Conservation (phyloP, 2,113 vertebrate genomes). For the Scomber scombrus region DNA sequence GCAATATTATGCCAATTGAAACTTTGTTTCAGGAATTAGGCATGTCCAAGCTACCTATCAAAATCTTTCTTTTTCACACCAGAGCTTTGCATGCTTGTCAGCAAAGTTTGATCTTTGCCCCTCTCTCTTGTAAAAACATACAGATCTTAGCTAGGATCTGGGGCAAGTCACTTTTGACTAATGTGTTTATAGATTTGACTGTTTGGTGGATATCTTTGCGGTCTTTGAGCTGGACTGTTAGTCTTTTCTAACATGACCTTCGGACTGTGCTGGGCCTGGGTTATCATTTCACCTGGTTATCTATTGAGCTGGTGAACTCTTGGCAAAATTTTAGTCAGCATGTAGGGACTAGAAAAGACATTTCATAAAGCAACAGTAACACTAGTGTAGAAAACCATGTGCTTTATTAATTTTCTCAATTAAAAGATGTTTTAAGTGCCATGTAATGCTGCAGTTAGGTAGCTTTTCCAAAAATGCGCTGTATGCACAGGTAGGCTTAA, state of each 20-base stretch:
- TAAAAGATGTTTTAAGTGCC: background rate
- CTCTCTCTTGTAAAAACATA: conserved; percentile 17
- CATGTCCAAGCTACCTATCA: conserved; percentile 42
- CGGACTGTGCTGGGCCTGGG: background rate
- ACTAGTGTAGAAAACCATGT: conserved; percentile 7
- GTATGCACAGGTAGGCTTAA: conserved; percentile 13
- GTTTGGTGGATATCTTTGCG: conserved; percentile 20
- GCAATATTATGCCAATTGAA: conserved; percentile 19
- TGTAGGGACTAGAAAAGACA: conserved; percentile 30
- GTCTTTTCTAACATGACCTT: conserved; percentile 14
- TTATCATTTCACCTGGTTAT: conserved; percentile 20
- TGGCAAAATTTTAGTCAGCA: conserved; percentile 4
- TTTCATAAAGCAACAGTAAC: background rate
- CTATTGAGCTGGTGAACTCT: background rate
- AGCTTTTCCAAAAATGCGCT: conserved; percentile 5
- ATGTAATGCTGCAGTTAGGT: no score
- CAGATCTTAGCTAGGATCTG: conserved; percentile 4
- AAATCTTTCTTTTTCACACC: conserved; percentile 25
- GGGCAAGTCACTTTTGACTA: conserved; percentile 3
- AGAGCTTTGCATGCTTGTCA: conserved; percentile 56
- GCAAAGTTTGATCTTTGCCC: conserved; percentile 27
- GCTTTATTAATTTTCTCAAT: conserved; percentile 7
- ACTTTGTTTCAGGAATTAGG: conserved; percentile 34
- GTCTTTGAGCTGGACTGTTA: conserved; percentile 34
- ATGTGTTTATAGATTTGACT: conserved; percentile 23